Base-by-base conservation (phyloP, 1,140 invertebrate genomes). In the Drosophila sturtevanti region DNA sequence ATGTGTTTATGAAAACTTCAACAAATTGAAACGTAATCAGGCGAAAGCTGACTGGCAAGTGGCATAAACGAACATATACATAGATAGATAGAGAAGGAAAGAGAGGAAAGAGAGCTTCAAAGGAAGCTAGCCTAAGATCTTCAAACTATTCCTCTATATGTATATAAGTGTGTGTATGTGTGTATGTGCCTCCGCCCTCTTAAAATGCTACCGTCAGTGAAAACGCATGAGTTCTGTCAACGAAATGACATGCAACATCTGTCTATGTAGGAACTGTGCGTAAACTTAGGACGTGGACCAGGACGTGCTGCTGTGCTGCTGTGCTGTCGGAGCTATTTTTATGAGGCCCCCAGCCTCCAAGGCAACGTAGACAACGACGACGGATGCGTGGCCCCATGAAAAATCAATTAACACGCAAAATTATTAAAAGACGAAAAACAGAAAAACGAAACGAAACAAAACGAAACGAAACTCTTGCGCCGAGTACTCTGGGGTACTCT, bases 331-430 rank as follows among this genome's bases (percentile, higher is more conserved):
- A 80, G 85, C 84, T 89, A 89, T 89, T 89, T 89, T 89, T 89
- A 84, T 87, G 84, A 89, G 72, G 68, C 85, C 64, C 77, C 81
- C 76, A 54, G 68, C 63, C 54, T 65, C 48, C 35, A 60, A 48
- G 55, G 51, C 62, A 61, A n/a, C 38, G 14, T 21, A 18, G 44
- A 51, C 62, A 48, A 12, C 75, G 82, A 87, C 74, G 82, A 86
- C 82, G 82, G 82, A 87, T 87, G 82, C 82, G 82, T 87, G 79
- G 84, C 84, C 84, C 84, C 84, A 89, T 89, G 84, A 89, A 89
- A 87, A 89, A 89, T 89, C 84, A 89, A 89, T 89, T 89, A 89
- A 89, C 84, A 89, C 84, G 84, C 84, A 89, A 82, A 89, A 89
- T 89, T 89, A 89, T 89, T 89, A 89, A 89, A 79, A 89, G 79